Evolutionary conservation across 2,888 invertebrate genomes (phyloP).

Genomic region (Lepidocyrtoides sp.): DNA sequence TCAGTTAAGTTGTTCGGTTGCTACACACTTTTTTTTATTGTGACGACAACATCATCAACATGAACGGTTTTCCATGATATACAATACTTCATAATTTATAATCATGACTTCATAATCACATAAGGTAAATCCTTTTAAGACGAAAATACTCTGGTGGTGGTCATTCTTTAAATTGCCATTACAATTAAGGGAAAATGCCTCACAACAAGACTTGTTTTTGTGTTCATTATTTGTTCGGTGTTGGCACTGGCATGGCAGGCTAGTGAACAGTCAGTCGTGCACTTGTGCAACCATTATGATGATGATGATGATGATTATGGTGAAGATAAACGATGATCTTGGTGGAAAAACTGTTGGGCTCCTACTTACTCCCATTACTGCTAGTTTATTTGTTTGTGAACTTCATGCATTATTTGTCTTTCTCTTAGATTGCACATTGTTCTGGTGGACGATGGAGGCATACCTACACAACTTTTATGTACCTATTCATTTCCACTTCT

Average conservation of each 20-base stretch:
- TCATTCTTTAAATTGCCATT: slow-evolving; percentile 55
- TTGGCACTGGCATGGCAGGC: slow-evolving; percentile 34
- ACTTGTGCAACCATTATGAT: slow-evolving; percentile 30
- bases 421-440: neutral
- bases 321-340: slow-evolving; percentile 32
- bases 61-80: slow-evolving; percentile 54
- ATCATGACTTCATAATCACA: slow-evolving; percentile 44
- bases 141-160: slow-evolving; percentile 48
- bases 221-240: neutral
- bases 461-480: neutral
- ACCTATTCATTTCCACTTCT: neutral
- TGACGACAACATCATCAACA: slow-evolving; percentile 32
- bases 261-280: neutral
- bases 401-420: slow-evolving; percentile 9
- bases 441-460: neutral
- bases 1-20: neutral
- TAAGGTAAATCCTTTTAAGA: slow-evolving; percentile 55
- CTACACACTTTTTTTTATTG: slow-evolving; percentile 21
- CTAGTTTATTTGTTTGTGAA: slow-evolving; percentile 32
- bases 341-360: slow-evolving; percentile 11
- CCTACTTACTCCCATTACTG: slow-evolving; percentile 43
- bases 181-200: slow-evolving; percentile 46
- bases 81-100: slow-evolving; percentile 36
- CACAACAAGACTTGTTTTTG: slow-evolving; percentile 13
- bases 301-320: neutral